Evolutionary conservation across 2,113 vertebrate species (phyloP), one percentile per base, ranked within the genome.

Genomic region (Brachypodius melanocephalos): DNA sequence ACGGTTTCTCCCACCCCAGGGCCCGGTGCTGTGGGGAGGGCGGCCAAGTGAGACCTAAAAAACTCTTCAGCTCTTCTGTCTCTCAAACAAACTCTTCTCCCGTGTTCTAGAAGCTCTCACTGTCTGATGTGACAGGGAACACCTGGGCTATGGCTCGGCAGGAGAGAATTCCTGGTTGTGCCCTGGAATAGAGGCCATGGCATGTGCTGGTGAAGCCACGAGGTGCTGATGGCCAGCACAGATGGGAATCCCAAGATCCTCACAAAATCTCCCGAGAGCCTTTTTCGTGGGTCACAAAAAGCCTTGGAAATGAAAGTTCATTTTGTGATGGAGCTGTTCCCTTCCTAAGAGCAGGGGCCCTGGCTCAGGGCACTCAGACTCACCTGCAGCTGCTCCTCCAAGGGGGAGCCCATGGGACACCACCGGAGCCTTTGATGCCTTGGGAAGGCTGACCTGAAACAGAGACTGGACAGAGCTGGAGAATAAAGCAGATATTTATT

Each of bases 1-100:
- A 1, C 2, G 2, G 17, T 10, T 67, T 28, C 19, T 83, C 38
- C 55, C 0, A 0, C 5, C 15, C 15, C 2, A 2, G 16, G 36
- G 21, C 28, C 22, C 1, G 1, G 54, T 5, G 0, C 12, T 4
- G 1, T 24, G 8, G 5, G 51, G 51, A 62, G 6, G 13, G 48
- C 1, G 1, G 57, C 21, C 11, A 15, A 78, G 52, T 0, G 3
- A 51, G 34, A 32, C 1, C 14, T 28, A 4, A 46, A 55, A 17
- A 29, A 6, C 14, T 51, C 20, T 14, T 22, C 9, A 18, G 0
- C 8, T 43, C 31, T 43, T 51, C 72, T 36, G 25, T 34, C 8
- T 32, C 21, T 76, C 59, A 48, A 68, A 66, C 5, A 61, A 81
- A 32, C n/a, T 25, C 34, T 73, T 51, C 32, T 85, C 16, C 28